A percentile compares a stretch with the other conserved stretches of the same genome.
phyloP scores from a whole-genome alignment of 2,113 vertebrate species.

The Urocitellus parryii region DNA sequence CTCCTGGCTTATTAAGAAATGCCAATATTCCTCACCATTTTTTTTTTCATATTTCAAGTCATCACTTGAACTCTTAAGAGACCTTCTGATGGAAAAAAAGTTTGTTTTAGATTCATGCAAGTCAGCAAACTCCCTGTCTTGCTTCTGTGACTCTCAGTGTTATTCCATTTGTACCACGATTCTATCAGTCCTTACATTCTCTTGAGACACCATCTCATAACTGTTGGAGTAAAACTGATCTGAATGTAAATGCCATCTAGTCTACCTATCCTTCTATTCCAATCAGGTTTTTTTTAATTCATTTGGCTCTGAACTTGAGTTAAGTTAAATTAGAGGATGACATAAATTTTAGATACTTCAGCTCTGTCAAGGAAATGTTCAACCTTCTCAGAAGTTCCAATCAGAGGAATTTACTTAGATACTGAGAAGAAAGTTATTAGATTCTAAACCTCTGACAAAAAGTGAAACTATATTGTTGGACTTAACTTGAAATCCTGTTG shows the following conservation, averaged over 20 bases:
- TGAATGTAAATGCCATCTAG: not conserved
- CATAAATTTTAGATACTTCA: not conserved
- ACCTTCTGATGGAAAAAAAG: not conserved
- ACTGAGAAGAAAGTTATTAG: not conserved
- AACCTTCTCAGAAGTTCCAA: not conserved
- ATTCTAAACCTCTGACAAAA: conserved; percentile 22
- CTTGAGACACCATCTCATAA: not conserved
- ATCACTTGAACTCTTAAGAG: not conserved
- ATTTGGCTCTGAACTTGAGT: not conserved
- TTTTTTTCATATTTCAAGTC: not conserved
- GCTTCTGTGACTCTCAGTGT: not conserved
- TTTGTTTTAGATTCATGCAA: conserved; percentile 7
- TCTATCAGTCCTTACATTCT: not conserved
- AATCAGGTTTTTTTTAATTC: not conserved
- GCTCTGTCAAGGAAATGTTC: conserved; percentile 11
- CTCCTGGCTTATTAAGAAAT: not conserved
- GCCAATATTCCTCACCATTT: not conserved
- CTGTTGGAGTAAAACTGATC: not conserved
- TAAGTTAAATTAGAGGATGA: not conserved
- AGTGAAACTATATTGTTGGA: not conserved
- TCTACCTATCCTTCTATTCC: not conserved
- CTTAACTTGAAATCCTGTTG: not conserved
- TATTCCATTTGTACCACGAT: not conserved
- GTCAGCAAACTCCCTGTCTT: not conserved
- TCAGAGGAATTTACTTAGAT: conserved; percentile 16